phyloP scores from a whole-genome alignment of 2,888 invertebrate genomes.

The Serripes groenlandicus region DNA sequence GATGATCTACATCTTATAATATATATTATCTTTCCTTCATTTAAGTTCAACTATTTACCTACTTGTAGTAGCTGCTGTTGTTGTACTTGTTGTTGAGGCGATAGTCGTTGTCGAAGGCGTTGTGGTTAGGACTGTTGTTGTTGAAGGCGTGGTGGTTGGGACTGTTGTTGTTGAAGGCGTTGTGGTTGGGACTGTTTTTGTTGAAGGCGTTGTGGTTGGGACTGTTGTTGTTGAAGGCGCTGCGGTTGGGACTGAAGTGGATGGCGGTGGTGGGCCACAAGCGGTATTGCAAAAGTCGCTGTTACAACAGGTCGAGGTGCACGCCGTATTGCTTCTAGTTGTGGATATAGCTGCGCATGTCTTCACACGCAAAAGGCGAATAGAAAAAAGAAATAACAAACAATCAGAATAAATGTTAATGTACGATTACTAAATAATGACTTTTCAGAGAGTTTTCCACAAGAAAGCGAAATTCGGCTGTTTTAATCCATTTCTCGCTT shows the following conservation, averaged over 20 bases:
- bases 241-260: background rate
- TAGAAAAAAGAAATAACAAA: too few relatives aligned
- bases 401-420: too few relatives aligned
- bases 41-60: background rate
- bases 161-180: background rate
- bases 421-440: too few relatives aligned
- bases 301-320: background rate
- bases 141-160: background rate
- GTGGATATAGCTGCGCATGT: background rate
- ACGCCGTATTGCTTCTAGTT: background rate
- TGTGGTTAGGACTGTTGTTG: too few relatives aligned
- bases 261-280: background rate
- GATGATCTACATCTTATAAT: background rate
- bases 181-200: background rate
- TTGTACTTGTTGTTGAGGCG: background rate
- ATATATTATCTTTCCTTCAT: too few relatives aligned
- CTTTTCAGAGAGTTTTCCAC: too few relatives aligned
- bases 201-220: background rate
- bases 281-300: slow-evolving; percentile 2
- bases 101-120: background rate
- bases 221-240: background rate
- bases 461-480: too few relatives aligned
- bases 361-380: too few relatives aligned
- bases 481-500: too few relatives aligned
- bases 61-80: background rate